A percentile compares a stretch with the other conserved stretches of the same genome.
These are phyloP conservation scores for Eupithecia inturbata DNA, from an alignment of 2,888 invertebrate genomes.

Conservation along the genomic window DNA sequence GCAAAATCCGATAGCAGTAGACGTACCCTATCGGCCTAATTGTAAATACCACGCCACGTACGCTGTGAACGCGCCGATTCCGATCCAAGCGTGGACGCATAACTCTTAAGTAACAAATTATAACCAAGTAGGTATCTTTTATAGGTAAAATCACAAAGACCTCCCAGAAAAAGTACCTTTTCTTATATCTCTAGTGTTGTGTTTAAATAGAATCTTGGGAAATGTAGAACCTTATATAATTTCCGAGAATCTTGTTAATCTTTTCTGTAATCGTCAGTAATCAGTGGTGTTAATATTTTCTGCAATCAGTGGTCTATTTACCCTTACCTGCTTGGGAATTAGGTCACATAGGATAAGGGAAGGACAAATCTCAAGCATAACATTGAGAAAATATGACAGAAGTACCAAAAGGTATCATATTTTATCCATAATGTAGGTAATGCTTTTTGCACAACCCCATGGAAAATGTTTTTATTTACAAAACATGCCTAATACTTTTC, in stretches of 20 bases:
- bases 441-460: neutral
- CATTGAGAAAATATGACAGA: neutral
- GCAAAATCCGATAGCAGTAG: too few species aligned
- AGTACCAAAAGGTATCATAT: neutral
- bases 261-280: neutral
- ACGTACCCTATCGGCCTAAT: too few species aligned
- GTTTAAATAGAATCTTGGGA: neutral
- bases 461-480: neutral
- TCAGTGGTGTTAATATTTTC: too few species aligned
- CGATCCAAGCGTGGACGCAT: too few species aligned
- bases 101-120: too few species aligned
- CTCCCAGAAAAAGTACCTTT: neutral
- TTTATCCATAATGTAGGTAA: neutral
- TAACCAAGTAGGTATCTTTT: too few species aligned
- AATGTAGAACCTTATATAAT: neutral
- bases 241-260: neutral
- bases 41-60: too few species aligned
- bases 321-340: neutral
- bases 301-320: neutral
- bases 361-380: neutral
- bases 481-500: neutral
- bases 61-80: too few species aligned
- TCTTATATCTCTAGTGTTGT: neutral
- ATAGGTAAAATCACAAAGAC: neutral
- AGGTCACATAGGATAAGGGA: conserved; percentile 1